Evolutionary conservation across 1,140 invertebrate species (phyloP), one percentile per base, ranked within the genome.

Genomic region (Pseudoatta argentina): DNA sequence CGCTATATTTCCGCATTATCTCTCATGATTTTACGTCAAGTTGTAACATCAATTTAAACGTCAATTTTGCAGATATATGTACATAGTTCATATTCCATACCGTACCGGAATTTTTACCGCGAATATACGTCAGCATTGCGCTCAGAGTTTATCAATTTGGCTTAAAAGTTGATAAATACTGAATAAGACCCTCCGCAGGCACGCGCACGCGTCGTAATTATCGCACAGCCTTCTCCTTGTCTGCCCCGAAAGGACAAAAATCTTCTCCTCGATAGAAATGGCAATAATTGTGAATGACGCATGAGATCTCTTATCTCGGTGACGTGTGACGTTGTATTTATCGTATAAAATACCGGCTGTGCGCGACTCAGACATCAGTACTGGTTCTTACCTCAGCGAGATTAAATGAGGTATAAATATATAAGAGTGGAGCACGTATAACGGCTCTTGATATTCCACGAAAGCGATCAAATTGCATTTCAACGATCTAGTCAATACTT

Each of bases 261-360:
- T 44, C 16, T 3, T 44, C 55, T 61, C n/a, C 16, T 53, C 53
- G 12, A 5, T 21, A 7, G 67, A 78, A 39, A 72, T 81, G 34
- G 72, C 72, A 81, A 63, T 18, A 73, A 85, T 86, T 72, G 53
- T 82, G 66, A 88, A 88, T 90, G 88, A 91, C 89, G 89, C 78
- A 59, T 27, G 51, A 78, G n/a, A 57, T 2, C 10, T 10, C 55
- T 88, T 90, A 91, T 90, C 89, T 27, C 53, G 14, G 59, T 34
- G 85, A 78, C 83, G 75, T 57, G 71, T 91, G 88, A 91, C 90
- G 88, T 89, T 39, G 67, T 67, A 72, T 48, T 89, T 85, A 83
- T 87, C 87, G 79, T 92, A 92, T 92, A 92, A 92, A 92, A 87
- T 86, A 92, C 85, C 86, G 75, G 61, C 18, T 30, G n/a, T 12